Conservation (phyloP, 1,140 invertebrate genomes). For the Aphaenogaster rudis region DNA sequence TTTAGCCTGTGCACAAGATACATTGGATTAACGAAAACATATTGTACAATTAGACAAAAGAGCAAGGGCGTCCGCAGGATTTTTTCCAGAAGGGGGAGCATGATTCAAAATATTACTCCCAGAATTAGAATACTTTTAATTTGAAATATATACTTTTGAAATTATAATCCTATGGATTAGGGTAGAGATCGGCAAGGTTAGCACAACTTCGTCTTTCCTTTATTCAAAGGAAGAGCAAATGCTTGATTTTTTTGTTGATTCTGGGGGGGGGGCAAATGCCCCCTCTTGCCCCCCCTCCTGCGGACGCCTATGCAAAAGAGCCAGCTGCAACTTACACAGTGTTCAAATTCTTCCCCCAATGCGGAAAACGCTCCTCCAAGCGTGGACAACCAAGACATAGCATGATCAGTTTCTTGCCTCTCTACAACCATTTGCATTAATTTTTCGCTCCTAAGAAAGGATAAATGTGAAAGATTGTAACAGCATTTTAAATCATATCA, state of each 20-base stretch:
- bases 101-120: no score
- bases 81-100: no score
- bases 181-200: no score
- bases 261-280: no score
- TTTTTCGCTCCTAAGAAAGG: slow-evolving; percentile 82
- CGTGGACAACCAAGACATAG: slow-evolving; percentile 98
- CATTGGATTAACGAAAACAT: slow-evolving; percentile 20
- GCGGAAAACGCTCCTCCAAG: slow-evolving; percentile 97
- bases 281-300: no score
- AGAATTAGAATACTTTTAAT: no score
- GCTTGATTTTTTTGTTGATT: no score
- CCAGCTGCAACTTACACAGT: slow-evolving; percentile 90
- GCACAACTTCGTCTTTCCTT: no score
- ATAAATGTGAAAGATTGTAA: slow-evolving; percentile 17
- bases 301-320: background rate
- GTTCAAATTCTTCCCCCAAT: slow-evolving; percentile 93
- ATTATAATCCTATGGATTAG: no score
- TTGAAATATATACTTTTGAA: no score
- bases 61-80: background rate
- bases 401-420: slow-evolving; percentile 92
- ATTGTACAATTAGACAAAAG: slow-evolving; percentile 15
- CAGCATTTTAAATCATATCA: background rate
- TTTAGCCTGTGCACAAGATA: slow-evolving; percentile 89
- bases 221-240: no score
- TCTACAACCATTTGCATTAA: slow-evolving; percentile 87